phyloP scores from a whole-genome alignment of 2,797 vertebrate genomes.

The Sardinella longiceps region DNA sequence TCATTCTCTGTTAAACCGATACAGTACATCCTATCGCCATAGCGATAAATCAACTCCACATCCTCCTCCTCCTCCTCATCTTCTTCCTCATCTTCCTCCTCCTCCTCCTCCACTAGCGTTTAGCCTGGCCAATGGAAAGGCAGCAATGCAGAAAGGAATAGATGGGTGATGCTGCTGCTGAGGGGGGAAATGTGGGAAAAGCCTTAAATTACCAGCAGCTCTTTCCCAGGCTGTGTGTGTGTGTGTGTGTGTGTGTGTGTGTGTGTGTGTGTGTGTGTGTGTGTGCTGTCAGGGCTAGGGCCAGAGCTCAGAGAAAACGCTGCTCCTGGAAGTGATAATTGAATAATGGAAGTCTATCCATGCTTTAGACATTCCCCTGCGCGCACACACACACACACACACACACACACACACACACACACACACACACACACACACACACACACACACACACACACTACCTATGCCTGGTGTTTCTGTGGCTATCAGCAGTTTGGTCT shows the following conservation, averaged over 20 bases:
- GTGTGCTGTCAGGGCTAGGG: slow-evolving; percentile 35
- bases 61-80: slow-evolving; percentile 50
- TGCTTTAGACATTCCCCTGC: slow-evolving; percentile 47
- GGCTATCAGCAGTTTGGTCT: slow-evolving; percentile 64
- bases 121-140: slow-evolving; percentile 53
- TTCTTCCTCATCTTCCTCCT: too few species aligned
- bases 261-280: too few species aligned
- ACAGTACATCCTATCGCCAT: slow-evolving; percentile 53
- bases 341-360: slow-evolving; percentile 63
- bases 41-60: slow-evolving; percentile 52
- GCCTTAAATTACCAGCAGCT: slow-evolving; percentile 65
- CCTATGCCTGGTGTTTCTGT: slow-evolving; percentile 50
- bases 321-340: slow-evolving; percentile 65
- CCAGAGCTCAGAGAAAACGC: slow-evolving; percentile 50
- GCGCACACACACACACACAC: background rate
- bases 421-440: too few species aligned
- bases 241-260: too few species aligned
- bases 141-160: slow-evolving; percentile 59
- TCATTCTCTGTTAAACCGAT: slow-evolving; percentile 48
- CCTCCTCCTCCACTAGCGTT: slow-evolving; percentile 21
- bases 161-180: slow-evolving; percentile 24
- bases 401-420: background rate
- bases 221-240: slow-evolving; percentile 45
- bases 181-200: slow-evolving; percentile 48
- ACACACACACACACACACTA: background rate